phyloP scores from a whole-genome alignment of 2,113 vertebrate genomes.

The Hemichromis elongatus region DNA sequence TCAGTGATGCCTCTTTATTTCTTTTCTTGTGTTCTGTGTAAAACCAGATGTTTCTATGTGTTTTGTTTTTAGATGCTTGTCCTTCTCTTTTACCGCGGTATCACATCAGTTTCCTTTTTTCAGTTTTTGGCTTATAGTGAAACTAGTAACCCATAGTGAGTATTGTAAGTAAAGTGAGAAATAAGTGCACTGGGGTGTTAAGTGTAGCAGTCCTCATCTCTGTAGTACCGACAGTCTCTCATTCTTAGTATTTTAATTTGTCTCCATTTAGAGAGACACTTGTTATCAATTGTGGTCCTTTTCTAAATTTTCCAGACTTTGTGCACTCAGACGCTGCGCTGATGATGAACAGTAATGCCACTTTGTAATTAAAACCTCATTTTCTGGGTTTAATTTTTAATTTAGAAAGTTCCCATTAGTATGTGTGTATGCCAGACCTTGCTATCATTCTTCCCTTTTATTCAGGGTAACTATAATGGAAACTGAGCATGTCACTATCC shows the following conservation, averaged over 20 bases:
- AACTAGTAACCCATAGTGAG: background rate
- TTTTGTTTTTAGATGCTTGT: background rate
- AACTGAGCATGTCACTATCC: background rate
- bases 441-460: background rate
- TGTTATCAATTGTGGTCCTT: background rate
- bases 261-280: background rate
- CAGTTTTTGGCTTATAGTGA: background rate
- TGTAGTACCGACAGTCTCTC: background rate
- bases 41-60: background rate
- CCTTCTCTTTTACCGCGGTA: background rate
- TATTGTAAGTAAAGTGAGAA: background rate
- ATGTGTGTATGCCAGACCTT: background rate
- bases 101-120: background rate
- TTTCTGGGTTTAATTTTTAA: background rate
- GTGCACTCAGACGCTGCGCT: background rate
- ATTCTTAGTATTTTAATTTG: background rate
- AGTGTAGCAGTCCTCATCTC: background rate
- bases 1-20: background rate
- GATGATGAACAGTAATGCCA: background rate
- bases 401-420: background rate
- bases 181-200: background rate
- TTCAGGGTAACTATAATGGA: background rate
- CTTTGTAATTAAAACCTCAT: background rate
- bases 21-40: background rate
- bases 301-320: background rate